Conservation (phyloP, 2,888 invertebrate species). For the Apomyelois bistriatella region DNA sequence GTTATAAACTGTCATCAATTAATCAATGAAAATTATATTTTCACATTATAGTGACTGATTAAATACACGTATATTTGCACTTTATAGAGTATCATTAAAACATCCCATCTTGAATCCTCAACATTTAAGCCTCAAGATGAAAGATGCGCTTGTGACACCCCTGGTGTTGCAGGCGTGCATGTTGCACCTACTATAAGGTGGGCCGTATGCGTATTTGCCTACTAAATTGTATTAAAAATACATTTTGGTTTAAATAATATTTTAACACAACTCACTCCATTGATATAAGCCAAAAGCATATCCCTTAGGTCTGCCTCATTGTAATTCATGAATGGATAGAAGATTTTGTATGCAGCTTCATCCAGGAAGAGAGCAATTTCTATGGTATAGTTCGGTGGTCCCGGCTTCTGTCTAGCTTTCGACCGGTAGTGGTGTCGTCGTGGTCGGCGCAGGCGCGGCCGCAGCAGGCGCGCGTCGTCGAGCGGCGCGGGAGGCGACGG, state of each 20-base stretch:
- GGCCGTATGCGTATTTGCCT: too few relatives aligned
- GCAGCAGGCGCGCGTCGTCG: conserved; percentile 63
- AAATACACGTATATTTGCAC: too few relatives aligned
- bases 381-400: conserved; percentile 75
- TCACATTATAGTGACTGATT: too few relatives aligned
- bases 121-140: too few relatives aligned
- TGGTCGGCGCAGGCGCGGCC: conserved; percentile 48
- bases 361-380: conserved; percentile 88
- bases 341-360: conserved; percentile 85
- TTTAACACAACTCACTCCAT: conserved; percentile 81
- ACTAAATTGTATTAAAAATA: too few relatives aligned
- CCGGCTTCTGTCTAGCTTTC: conserved; percentile 32
- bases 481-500: conserved; percentile 59
- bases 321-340: conserved; percentile 83
- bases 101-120: too few relatives aligned
- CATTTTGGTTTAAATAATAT: too few relatives aligned
- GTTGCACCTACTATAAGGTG: too few relatives aligned
- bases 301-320: conserved; percentile 84
- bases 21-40: too few relatives aligned
- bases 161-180: too few relatives aligned
- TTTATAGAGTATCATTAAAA: too few relatives aligned
- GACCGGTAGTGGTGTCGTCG: conserved; percentile 32
- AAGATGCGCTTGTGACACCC: too few relatives aligned
- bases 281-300: conserved; percentile 89
- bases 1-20: not conserved